These are phyloP conservation scores for Beroe forskalii DNA, from an alignment of 37 sponge, comb jelly and placozoan genomes.

Conservation along the genomic window DNA sequence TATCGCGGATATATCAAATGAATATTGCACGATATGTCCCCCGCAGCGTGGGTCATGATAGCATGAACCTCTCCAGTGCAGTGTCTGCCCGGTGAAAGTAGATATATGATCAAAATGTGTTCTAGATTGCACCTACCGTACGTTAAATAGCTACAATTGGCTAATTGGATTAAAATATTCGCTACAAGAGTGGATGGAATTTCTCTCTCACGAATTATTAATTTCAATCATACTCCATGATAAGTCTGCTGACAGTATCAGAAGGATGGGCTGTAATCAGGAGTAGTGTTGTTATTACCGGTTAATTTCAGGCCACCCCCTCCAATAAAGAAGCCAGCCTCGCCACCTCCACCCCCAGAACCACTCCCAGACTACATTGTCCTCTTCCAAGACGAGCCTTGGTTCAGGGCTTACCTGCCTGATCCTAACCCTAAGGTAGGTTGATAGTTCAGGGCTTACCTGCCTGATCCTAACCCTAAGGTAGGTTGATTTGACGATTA, in stretches of 20 bases:
- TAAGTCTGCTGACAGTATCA: too few relatives aligned
- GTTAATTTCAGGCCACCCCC: background rate
- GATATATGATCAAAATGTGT: too few relatives aligned
- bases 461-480: conserved; percentile 5
- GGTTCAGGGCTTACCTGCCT: conserved; percentile 58
- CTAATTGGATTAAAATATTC: background rate
- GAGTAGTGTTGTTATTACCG: too few relatives aligned
- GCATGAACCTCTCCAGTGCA: too few relatives aligned
- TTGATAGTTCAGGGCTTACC: conserved; percentile 13
- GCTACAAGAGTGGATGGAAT: too few relatives aligned
- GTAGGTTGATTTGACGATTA: too few relatives aligned
- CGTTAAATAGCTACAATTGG: background rate
- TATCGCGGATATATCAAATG: background rate
- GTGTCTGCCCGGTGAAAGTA: background rate
- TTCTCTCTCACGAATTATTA: too few relatives aligned
- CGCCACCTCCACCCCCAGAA: conserved; percentile 44
- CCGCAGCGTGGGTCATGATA: too few relatives aligned
- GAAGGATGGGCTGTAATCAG: too few relatives aligned
- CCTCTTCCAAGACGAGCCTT: conserved; percentile 55
- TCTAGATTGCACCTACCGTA: background rate
- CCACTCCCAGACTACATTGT: conserved; percentile 49
- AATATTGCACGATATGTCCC: background rate
- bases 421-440: conserved; percentile 55
- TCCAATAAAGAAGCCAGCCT: background rate
- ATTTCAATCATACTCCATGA: too few relatives aligned